Evolutionary conservation across 35 echinoderm and acorn worm genomes (phyloP), one percentile per base, ranked within the genome.

Genomic region (Eucidaris tribuloides): DNA sequence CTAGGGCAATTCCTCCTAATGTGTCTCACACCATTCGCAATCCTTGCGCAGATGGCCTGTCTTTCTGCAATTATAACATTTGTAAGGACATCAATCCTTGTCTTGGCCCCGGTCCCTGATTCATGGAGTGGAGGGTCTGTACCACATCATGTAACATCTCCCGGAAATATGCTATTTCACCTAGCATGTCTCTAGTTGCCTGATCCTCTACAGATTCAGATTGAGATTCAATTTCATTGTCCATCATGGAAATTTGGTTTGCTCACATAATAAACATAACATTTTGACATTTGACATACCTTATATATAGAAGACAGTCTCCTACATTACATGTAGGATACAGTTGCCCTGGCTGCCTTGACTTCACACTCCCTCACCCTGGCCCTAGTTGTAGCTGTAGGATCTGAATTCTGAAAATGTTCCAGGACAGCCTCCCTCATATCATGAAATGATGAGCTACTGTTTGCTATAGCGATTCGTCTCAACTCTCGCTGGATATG

Each of bases 61-160:
- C 48, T 52, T 52, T 9, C 48, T n/a, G n/a, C 48, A 52, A 52
- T 52, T 52, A n/a, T 52, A 52, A 52, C 48, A 9, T 52, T n/a
- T 52, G 48, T 52, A 9, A 9, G 48, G 48, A n/a, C 9, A 11
- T 52, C 62, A 20, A 11, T 23, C 62, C 19, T 20, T 66, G 19
- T 13, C 31, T 19, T 34, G 5, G 29, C 4, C 20, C n/a, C 11
- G n/a, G 4, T n/a, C n/a, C n/a, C n/a, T n/a, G n/a, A n/a, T n/a
- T n/a, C n/a, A n/a, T n/a, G n/a, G n/a, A n/a, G n/a, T 74, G 7
- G 20, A 74, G 20, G 7, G 30, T 39, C 27, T 74, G 7, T n/a
- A 74, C 68, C 27, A 74, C 68, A n/a, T 74, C 68, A 74, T 74
- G 27, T 20, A 74, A 20, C 5, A 39, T 74, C 30, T 74, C 68